A percentile compares a stretch with the other conserved stretches of the same genome.
Evolutionary conservation across 2,797 vertebrate species (phyloP).

Genomic region (Peromyscus attwateri): DNA sequence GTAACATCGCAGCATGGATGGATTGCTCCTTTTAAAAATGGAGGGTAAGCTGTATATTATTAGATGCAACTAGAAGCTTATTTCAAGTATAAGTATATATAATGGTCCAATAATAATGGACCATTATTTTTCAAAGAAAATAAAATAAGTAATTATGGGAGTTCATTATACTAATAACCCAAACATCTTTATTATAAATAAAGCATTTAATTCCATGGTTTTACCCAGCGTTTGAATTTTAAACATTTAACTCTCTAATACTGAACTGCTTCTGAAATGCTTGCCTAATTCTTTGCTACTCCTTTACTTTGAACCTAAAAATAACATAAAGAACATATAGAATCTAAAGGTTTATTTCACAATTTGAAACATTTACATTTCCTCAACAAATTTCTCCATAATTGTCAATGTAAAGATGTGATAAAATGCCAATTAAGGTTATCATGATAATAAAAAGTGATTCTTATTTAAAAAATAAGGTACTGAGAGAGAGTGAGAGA

Average conservation of each 20-base stretch:
- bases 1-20: background rate
- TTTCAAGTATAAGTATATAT: constrained; percentile 57
- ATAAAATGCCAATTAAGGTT: background rate
- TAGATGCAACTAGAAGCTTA: constrained; percentile 62
- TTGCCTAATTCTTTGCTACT: constrained; percentile 48
- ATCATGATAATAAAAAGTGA: background rate
- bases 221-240: constrained; percentile 53
- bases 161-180: constrained; percentile 30
- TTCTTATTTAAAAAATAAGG: constrained; percentile 57
- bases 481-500: constrained; percentile 5
- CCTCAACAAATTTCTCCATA: background rate
- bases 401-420: constrained; percentile 16
- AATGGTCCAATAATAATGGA: too few species aligned
- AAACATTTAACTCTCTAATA: constrained; percentile 43
- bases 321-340: constrained; percentile 42
- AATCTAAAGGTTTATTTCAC: constrained; percentile 24
- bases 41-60: constrained; percentile 24
- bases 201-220: constrained; percentile 20
- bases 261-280: constrained; percentile 55
- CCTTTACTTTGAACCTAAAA: constrained; percentile 29
- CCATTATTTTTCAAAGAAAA: constrained; percentile 50
- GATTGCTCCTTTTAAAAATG: constrained; percentile 28
- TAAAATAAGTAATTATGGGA: constrained; percentile 17
- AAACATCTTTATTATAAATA: constrained; percentile 40
- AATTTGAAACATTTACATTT: constrained; percentile 51